Evolutionary conservation across 2,888 invertebrate genomes (phyloP).

Genomic region (Matsumyia berberina): DNA sequence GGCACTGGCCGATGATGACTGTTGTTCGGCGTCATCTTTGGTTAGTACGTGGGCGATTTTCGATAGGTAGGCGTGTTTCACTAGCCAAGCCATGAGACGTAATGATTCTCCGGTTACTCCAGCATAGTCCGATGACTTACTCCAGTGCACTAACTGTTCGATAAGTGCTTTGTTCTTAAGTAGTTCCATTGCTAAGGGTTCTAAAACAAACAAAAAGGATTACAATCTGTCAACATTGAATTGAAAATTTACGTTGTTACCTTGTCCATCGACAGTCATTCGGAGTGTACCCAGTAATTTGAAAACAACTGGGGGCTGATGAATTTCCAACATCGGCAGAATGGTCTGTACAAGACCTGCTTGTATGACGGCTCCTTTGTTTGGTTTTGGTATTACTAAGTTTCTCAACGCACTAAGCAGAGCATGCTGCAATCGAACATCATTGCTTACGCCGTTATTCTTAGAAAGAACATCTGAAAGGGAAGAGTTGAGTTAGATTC

Average conservation of each 20-base stretch:
- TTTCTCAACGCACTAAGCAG: constrained; percentile 90
- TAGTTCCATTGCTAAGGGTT: constrained; percentile 89
- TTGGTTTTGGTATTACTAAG: constrained; percentile 89
- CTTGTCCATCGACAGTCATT: constrained; percentile 94
- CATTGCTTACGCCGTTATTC: constrained; percentile 86
- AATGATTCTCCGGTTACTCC: constrained; percentile 94
- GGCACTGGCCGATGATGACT: constrained; percentile 80
- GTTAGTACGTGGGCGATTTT: constrained; percentile 82
- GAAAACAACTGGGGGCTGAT: constrained; percentile 92
- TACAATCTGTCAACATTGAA: background rate
- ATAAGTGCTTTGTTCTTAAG: constrained; percentile 88
- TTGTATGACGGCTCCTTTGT: constrained; percentile 90
- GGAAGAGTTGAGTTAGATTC: background rate
- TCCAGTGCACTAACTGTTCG: constrained; percentile 90
- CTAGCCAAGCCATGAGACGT: constrained; percentile 91
- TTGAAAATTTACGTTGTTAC: constrained; percentile 83
- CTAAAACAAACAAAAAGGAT: constrained; percentile 83
- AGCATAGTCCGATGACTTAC: constrained; percentile 90
- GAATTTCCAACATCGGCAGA: constrained; percentile 88
- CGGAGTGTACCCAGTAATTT: constrained; percentile 93
- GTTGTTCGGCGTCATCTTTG: constrained; percentile 82
- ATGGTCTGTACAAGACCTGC: constrained; percentile 90
- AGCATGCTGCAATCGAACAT: constrained; percentile 86
- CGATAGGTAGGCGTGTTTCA: constrained; percentile 87
- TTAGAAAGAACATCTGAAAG: constrained; percentile 84